Percentiles rank a stretch among this genome's conserved stretches.
phyloP scores from a whole-genome alignment of 2,888 invertebrate species.

The Cosmorhoe ocellata region DNA sequence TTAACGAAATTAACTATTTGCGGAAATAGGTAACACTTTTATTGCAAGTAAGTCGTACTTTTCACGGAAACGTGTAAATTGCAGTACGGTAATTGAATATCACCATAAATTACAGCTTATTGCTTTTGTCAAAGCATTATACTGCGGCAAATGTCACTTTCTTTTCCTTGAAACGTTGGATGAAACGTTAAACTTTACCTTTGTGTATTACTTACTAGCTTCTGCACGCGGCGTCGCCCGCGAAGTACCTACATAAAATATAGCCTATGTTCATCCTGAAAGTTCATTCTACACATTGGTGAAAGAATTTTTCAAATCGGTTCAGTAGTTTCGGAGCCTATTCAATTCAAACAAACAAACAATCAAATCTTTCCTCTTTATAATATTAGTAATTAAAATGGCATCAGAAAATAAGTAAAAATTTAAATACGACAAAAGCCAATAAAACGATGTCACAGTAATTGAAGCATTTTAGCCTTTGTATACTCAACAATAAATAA shows the following conservation, averaged over 20 bases:
- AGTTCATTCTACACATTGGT: too few species aligned
- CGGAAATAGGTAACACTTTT: slow-evolving; percentile 46
- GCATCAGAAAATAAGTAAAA: slow-evolving; percentile 14
- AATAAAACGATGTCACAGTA: slow-evolving; percentile 17
- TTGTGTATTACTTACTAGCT: slow-evolving; percentile 3
- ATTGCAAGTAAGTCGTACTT: slow-evolving; percentile 35
- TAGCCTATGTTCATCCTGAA: too few species aligned
- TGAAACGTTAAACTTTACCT: slow-evolving; percentile 17
- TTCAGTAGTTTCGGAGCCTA: too few species aligned
- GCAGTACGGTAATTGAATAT: slow-evolving; percentile 35
- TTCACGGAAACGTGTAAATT: slow-evolving; percentile 41
- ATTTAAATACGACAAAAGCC: slow-evolving; percentile 11
- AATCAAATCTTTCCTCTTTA: too few species aligned
- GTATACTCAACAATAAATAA: slow-evolving; percentile 44
- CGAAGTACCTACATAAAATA: too few species aligned
- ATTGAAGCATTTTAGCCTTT: slow-evolving; percentile 26
- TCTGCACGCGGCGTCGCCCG: too few species aligned
- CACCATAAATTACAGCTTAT: slow-evolving; percentile 37
- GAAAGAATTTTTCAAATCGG: too few species aligned
- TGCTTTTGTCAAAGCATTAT: slow-evolving; percentile 26
- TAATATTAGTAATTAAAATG: slow-evolving; percentile 14
- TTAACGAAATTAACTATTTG: slow-evolving; percentile 42
- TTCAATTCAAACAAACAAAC: too few species aligned
- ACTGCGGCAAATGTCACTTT: slow-evolving; percentile 24
- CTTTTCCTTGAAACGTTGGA: slow-evolving; percentile 27